phyloP scores from a whole-genome alignment of 2,113 vertebrate genomes.

The Motacilla tschutschensis region DNA sequence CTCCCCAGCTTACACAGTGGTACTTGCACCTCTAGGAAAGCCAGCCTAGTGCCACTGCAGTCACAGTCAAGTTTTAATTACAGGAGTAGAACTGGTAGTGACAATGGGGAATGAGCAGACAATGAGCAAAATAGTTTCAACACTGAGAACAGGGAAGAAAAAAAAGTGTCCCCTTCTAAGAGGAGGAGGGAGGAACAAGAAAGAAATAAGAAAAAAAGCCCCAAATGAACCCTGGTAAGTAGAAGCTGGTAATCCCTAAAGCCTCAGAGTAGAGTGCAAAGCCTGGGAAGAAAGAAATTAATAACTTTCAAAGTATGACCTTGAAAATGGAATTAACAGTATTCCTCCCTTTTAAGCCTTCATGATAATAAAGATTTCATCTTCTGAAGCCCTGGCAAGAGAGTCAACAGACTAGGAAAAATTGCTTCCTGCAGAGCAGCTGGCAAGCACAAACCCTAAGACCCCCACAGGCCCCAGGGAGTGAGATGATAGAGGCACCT shows the following conservation, averaged over 20 bases:
- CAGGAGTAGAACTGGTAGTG: background rate
- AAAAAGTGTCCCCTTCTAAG: slow-evolving; percentile 6
- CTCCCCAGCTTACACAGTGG: background rate
- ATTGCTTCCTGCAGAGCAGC: slow-evolving; percentile 28
- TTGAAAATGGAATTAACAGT: slow-evolving; percentile 76
- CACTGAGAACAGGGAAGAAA: slow-evolving; percentile 30
- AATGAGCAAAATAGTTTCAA: slow-evolving; percentile 5
- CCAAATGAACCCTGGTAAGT: slow-evolving; percentile 39
- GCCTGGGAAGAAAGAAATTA: slow-evolving; percentile 68
- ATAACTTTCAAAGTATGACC: slow-evolving; percentile 72
- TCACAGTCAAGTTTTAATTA: slow-evolving; percentile 28
- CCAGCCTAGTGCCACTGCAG: slow-evolving; percentile 1
- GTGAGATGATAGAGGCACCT: background rate
- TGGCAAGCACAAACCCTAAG: background rate
- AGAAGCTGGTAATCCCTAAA: slow-evolving; percentile 67
- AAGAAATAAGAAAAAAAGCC: slow-evolving; percentile 10
- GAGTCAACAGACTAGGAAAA: slow-evolving; percentile 55
- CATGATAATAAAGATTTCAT: slow-evolving; percentile 72
- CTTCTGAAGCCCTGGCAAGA: slow-evolving; percentile 60
- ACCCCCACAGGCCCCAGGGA: background rate
- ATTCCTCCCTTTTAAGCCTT: slow-evolving; percentile 66
- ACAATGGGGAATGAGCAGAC: background rate
- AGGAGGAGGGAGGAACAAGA: background rate
- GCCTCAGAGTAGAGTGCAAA: slow-evolving; percentile 59
- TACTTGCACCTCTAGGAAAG: slow-evolving; percentile 26